Percentiles rank a stretch among this genome's conserved stretches.
Conservation (phyloP, 2,113 vertebrate genomes). For the Panthera leo region DNA sequence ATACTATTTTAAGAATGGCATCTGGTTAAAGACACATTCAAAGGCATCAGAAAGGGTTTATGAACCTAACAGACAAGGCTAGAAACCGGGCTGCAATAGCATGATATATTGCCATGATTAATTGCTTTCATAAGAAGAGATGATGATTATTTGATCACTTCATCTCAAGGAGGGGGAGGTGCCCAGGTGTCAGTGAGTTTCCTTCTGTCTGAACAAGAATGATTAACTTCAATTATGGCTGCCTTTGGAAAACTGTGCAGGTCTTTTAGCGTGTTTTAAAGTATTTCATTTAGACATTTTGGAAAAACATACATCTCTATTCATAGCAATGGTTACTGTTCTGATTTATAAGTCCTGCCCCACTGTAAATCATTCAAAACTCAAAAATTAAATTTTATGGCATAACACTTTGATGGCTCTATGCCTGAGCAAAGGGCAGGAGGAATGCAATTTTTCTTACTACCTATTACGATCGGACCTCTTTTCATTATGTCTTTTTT, state of each 20-base stretch:
- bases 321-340: constrained; percentile 91
- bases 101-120: constrained; percentile 84
- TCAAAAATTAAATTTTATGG: constrained; percentile 87
- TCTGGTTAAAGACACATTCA: constrained; percentile 80
- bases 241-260: constrained; percentile 91
- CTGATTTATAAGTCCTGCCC: constrained; percentile 91
- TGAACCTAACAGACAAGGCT: constrained; percentile 84
- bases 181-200: constrained; percentile 91
- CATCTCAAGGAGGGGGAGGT: constrained; percentile 84
- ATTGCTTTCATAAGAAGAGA: constrained; percentile 87
- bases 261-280: constrained; percentile 89
- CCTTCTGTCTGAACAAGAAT: constrained; percentile 89
- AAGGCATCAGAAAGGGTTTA: constrained; percentile 78
- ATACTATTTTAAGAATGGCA: constrained; percentile 74
- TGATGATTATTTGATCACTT: constrained; percentile 91
- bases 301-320: constrained; percentile 95
- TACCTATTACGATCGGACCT: constrained; percentile 83
- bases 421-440: constrained; percentile 83
- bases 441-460: constrained; percentile 83
- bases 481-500: constrained; percentile 52
- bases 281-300: constrained; percentile 93
- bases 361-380: constrained; percentile 89
- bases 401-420: constrained; percentile 84
- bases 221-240: constrained; percentile 95
- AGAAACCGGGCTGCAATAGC: constrained; percentile 81